Evolutionary conservation across 30 jellyfish, hydroid and myxozoan species (phyloP), one percentile per base, ranked within the genome.

Genomic region (Sanderia malayensis): DNA sequence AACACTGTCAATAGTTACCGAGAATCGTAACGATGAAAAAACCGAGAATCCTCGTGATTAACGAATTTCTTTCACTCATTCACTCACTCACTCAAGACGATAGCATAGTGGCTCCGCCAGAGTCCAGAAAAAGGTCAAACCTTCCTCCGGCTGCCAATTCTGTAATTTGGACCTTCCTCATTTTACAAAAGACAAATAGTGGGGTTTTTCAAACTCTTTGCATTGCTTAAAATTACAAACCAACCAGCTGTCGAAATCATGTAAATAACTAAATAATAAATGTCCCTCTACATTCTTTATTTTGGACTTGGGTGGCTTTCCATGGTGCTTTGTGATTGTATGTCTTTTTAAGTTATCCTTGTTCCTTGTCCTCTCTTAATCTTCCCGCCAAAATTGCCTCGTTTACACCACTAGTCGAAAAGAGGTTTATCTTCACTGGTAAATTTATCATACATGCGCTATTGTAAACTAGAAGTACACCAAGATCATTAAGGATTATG

Each of bases 231-330:
- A n/a, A n/a, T n/a, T n/a, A n/a, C n/a, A n/a, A n/a, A n/a, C n/a
- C n/a, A n/a, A n/a, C n/a, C n/a, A n/a, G n/a, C n/a, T n/a, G n/a
- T n/a, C n/a, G n/a, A n/a, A n/a, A n/a, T n/a, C n/a, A n/a, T n/a
- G n/a, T n/a, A n/a, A n/a, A n/a, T n/a, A n/a, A n/a, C n/a, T n/a
- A n/a, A n/a, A n/a, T n/a, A n/a, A n/a, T n/a, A n/a, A n/a, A n/a
- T 30, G 77, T 23, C 62, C 77, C 62, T 65, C 62, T 65, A 31
- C 62, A 65, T 22, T 65, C 77, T 65, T 65, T 65, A 33, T 65
- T 32, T 65, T 65, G 21, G 44, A 67, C 46, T 45, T 67, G 41
- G 80, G 80, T 67, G 67, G 44, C 46, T 67, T 65, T 22, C 67
- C 80, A n/a, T 67, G 44, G 45, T 33, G 80, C 67, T 67, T 67